Conservation (phyloP, 2,888 invertebrate species). For the Nomada flava region DNA sequence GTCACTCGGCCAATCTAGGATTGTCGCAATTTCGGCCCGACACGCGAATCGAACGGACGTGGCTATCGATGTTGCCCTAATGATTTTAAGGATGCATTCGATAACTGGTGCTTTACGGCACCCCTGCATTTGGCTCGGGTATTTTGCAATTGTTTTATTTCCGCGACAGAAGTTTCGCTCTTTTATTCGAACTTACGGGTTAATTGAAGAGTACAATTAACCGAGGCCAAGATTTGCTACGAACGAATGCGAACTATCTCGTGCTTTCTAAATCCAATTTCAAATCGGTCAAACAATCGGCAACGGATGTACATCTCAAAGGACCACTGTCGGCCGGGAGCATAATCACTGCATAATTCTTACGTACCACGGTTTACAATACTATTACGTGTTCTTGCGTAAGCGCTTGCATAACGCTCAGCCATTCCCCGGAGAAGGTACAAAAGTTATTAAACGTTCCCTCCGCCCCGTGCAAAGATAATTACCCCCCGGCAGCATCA, state of each 20-base stretch:
- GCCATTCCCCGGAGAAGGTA: slow-evolving; percentile 5
- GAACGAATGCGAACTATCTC: not conserved
- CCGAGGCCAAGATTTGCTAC: not conserved
- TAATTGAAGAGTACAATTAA: too few species aligned
- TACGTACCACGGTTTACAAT: slow-evolving; percentile 14
- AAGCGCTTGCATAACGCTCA: slow-evolving; percentile 32
- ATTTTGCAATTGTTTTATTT: too few species aligned
- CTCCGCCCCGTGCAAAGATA: not conserved
- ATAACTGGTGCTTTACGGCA: not conserved
- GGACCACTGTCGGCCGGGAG: too few species aligned
- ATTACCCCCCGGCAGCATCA: slow-evolving; percentile 7
- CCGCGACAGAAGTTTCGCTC: too few species aligned
- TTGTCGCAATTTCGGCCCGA: slow-evolving; percentile 59
- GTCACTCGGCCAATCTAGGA: slow-evolving; percentile 64
- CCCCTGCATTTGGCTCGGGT: too few species aligned
- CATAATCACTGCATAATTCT: not conserved
- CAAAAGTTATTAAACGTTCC: slow-evolving; percentile 34
- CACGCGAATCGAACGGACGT: slow-evolving; percentile 30
- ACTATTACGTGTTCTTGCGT: slow-evolving; percentile 32
- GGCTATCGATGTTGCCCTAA: slow-evolving; percentile 25
- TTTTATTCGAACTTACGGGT: too few species aligned
- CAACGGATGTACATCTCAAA: not conserved
- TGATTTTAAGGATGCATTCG: not conserved
- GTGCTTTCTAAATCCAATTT: not conserved
- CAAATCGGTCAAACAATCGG: slow-evolving; percentile 17